Base-by-base conservation (phyloP, 2,888 invertebrate species). In the Tiliacea aurago region DNA sequence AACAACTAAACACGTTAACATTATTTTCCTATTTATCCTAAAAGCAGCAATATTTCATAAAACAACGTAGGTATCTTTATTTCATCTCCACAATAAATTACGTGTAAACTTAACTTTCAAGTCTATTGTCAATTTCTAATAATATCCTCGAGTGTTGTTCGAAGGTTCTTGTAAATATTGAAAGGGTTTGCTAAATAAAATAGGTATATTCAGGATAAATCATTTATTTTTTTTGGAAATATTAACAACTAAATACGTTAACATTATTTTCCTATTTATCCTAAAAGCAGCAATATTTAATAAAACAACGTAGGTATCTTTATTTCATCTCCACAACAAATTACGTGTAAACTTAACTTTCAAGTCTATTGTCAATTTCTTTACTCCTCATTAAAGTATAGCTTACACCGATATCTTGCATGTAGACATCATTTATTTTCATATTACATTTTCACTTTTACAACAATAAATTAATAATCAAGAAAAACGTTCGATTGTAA, bases 401-500 rank as follows among this genome's bases (percentile, higher is more conserved):
- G 18, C 20, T 80, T 73, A 69, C 76, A 73, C 55, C 59, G 62
- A 71, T 80, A 82, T 82, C 75, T 86, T 70, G 67, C 67, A 61
- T 73, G 76, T 83, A 80, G 58, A 79, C 84, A 80, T 45, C 70
- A 43, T 63, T 59, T 76, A 63, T 80, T 76, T 85, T 74, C 73
- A 66, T 79, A 68, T 51, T 55, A 72, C 73, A 81, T 79, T 86
- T 85, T 87, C 85, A 85, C 83, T 84, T 83, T 84, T 78, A 80
- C 66, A 73, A 43, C 73, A 58, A 81, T 84, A n/a, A 83, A 81
- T 77, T 79, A 73, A 56, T 37, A 37, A 63, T 41, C 41, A 49
- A 81, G 77, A 84, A 85, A 86, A 84, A 86, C 78, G 76, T 77
- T 87, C 79, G 79, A 86, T 86, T 84, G 84, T 86, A 78, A 78